Base-by-base conservation (phyloP, 2,888 invertebrate species). In the Fragum whitleyi region DNA sequence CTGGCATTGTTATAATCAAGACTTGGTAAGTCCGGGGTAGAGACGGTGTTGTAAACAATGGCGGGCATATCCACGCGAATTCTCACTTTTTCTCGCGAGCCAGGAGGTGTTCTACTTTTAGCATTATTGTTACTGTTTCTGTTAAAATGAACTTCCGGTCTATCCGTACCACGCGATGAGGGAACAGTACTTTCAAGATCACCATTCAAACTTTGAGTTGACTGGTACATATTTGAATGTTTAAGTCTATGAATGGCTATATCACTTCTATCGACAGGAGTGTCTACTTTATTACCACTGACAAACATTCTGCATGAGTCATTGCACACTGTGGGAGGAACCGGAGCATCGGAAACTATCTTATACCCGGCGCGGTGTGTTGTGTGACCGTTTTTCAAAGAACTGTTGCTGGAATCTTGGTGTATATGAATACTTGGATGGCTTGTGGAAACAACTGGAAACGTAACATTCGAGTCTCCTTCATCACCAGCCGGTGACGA, bases 11-110 rank as follows among this genome's bases (percentile, higher is more conserved):
- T 61, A 19, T 65, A 16, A 9, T 80, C 74, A 28, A 57, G 55
- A 11, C 26, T 47, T 6, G 79, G 80, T 0, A 70, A 32, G 16
- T 85, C 81, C 0, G 85, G 77, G 2, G 78, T 76, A 1, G 88
- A 85, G 1, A 88, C 83, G 0, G 86, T 83, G 68, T 89, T 90
- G 67, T 89, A 90, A 39, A 92, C 88, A 47, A 92, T 90, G 14
- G 88, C 79, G 0, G 91, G 91, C 90, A 91, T 91, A 61, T 90
- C 89, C 0, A 91, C 87, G 19, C 89, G 85, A 61, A 91, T 90
- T 26, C 81, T 83, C 69, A 81, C 84, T 53, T 76, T 80, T 23
- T 79, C 77, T n/a, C 72, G 62, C 21, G 79, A 65, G 51, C 76
- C 77, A 14, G 77, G 53, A 0, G 67, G 70, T 32, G 78, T 67